Percentiles rank a stretch among this genome's conserved stretches.
Evolutionary conservation across 2,888 invertebrate genomes (phyloP).

Genomic region (Eristalis pertinax): DNA sequence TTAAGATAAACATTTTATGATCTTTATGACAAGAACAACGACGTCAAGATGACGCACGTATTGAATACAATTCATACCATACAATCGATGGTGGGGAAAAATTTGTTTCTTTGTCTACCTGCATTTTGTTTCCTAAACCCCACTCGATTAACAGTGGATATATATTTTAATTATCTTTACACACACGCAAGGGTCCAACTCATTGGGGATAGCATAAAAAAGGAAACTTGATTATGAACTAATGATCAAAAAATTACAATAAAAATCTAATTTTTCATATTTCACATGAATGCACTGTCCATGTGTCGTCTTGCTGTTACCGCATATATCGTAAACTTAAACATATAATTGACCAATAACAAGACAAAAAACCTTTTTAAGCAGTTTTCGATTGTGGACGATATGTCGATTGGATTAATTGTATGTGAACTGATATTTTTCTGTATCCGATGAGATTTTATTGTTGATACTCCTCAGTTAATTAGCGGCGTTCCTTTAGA

Average conservation of each 20-base stretch:
- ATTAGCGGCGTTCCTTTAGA: slow-evolving; percentile 54
- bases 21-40: slow-evolving; percentile 33
- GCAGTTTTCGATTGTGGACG: slow-evolving; percentile 27
- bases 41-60: slow-evolving; percentile 22
- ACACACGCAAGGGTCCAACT: background rate
- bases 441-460: slow-evolving; percentile 33
- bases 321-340: slow-evolving; percentile 39
- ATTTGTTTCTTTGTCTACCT: slow-evolving; percentile 15
- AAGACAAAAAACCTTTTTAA: slow-evolving; percentile 4
- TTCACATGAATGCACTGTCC: slow-evolving; percentile 20
- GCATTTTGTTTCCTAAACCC: background rate
- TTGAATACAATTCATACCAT: slow-evolving; percentile 14
- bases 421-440: slow-evolving; percentile 40
- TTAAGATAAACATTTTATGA: slow-evolving; percentile 25
- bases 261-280: slow-evolving; percentile 57
- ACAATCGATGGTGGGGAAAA: slow-evolving; percentile 7
- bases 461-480: slow-evolving; percentile 36
- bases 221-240: slow-evolving; percentile 34
- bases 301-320: slow-evolving; percentile 12
- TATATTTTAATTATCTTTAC: slow-evolving; percentile 47
- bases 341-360: slow-evolving; percentile 46
- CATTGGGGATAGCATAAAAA: background rate
- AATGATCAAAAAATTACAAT: slow-evolving; percentile 37
- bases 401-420: slow-evolving; percentile 42
- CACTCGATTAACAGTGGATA: slow-evolving; percentile 36